Base-by-base conservation (phyloP, 1,140 invertebrate species). In the Sitodiplosis mosellana region DNA sequence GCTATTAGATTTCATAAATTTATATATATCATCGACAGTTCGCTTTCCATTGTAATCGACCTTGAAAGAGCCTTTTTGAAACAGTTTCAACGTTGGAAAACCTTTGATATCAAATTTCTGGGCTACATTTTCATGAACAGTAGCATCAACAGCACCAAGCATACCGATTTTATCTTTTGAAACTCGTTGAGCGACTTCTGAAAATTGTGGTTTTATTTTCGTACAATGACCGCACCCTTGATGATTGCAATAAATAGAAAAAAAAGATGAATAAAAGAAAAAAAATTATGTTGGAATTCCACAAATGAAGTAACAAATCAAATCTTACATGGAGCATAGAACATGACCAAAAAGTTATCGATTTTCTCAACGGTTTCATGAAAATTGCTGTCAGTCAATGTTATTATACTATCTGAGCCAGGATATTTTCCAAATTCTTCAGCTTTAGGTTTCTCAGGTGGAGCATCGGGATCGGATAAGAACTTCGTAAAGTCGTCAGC, bases 151-250 rank as follows among this genome's bases (percentile, higher is more conserved):
- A 44, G 77, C 75, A 19, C 72, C 76, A 59, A 81, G 70, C 43
- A 69, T 67, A 17, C 76, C 67, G 65, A 72, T 59, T 1, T 64
- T 54, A 45, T 71, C 66, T 50, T 73, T 51, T 52, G 56, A 59
- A 47, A 72, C 72, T 51, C 79, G 68, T 46, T 69, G 69, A 40
- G 81, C 81, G 17, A 78, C 79, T 41, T 64, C 57, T 38, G 64
- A 67, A 57, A 75, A 81, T 51, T 81, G 75, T 18, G 81, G 80
- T 61, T 83, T 83, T 45, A 80, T 73, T 55, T 71, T 73, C 56
- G 81, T 83, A 57, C 82, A 84, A 60, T 83, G 78, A 7, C 79
- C 80, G 68, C 81, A 84, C 80, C 80, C 78, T 81, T 53, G 37
- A 58, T 4, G 15, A 10, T 49, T n/a, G 34, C 33, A 15, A 34